Evolutionary conservation across 2,888 invertebrate species (phyloP).

Genomic region (Eurytoma adleriae): DNA sequence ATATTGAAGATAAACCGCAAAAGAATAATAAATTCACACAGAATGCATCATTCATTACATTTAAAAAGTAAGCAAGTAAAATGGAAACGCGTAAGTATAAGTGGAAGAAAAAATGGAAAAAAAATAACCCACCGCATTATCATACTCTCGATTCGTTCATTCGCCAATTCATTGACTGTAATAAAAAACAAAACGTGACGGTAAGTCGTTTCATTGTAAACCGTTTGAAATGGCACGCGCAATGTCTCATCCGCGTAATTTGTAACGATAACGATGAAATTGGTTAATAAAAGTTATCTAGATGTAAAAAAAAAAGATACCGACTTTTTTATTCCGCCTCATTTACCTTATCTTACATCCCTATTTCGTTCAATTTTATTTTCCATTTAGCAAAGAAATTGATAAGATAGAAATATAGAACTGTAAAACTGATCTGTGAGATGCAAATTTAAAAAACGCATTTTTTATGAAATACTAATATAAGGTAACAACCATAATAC

Average conservation of each 20-base stretch:
- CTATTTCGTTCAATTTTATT: no score
- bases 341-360: no score
- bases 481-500: no score
- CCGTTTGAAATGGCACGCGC: slow-evolving; percentile 70
- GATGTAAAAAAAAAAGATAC: slow-evolving; percentile 67
- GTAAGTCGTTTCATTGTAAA: slow-evolving; percentile 73
- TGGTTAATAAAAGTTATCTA: slow-evolving; percentile 77
- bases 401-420: no score
- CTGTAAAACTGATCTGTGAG: no score
- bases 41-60: slow-evolving; percentile 45
- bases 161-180: slow-evolving; percentile 72
- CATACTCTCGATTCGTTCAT: slow-evolving; percentile 68
- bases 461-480: no score
- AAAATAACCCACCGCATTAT: slow-evolving; percentile 48
- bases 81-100: slow-evolving; percentile 35
- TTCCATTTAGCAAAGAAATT: no score
- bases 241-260: slow-evolving; percentile 72
- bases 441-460: no score
- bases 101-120: slow-evolving; percentile 35
- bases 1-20: slow-evolving; percentile 23
- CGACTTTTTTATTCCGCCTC: slow-evolving; percentile 27
- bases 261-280: slow-evolving; percentile 75
- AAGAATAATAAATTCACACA: slow-evolving; percentile 42
- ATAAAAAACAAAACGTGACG: slow-evolving; percentile 59
- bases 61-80: background rate